Conservation (phyloP, 2,888 invertebrate genomes). For the Theretra japonica region DNA sequence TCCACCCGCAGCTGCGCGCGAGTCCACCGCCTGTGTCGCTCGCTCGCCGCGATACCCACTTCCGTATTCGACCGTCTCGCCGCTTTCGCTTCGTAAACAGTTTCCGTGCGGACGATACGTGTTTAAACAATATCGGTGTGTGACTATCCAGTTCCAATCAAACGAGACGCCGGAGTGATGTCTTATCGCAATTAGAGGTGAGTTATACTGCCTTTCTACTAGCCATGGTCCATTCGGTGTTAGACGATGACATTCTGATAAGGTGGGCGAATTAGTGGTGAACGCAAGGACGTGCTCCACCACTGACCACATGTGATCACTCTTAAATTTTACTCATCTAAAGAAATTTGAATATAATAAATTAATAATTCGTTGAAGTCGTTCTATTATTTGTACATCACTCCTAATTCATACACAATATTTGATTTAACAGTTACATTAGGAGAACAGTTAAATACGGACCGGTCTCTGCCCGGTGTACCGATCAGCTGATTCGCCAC, state of each 20-base stretch:
- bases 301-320: conserved; percentile 47
- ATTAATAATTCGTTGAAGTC: neutral
- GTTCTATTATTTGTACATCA: neutral
- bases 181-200: conserved; percentile 70
- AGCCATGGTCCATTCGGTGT: conserved; percentile 55
- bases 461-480: conserved; percentile 32
- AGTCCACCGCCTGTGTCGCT: conserved; percentile 69
- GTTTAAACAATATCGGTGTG: conserved; percentile 60
- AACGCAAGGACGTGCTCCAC: conserved; percentile 75
- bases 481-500: conserved; percentile 56
- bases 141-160: conserved; percentile 48
- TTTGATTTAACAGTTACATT: conserved; percentile 44
- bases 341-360: neutral
- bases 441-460: conserved; percentile 47
- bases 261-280: conserved; percentile 67
- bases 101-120: conserved; percentile 63
- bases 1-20: conserved; percentile 74
- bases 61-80: conserved; percentile 67
- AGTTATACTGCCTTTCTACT: conserved; percentile 72
- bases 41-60: conserved; percentile 54
- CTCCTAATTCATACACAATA: neutral
- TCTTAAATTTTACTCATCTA: neutral
- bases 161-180: conserved; percentile 61
- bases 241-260: conserved; percentile 78
- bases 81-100: conserved; percentile 79